These are phyloP conservation scores for Ernsta delagoae DNA, from an alignment of 2,888 invertebrate species.

Conservation along the genomic window DNA sequence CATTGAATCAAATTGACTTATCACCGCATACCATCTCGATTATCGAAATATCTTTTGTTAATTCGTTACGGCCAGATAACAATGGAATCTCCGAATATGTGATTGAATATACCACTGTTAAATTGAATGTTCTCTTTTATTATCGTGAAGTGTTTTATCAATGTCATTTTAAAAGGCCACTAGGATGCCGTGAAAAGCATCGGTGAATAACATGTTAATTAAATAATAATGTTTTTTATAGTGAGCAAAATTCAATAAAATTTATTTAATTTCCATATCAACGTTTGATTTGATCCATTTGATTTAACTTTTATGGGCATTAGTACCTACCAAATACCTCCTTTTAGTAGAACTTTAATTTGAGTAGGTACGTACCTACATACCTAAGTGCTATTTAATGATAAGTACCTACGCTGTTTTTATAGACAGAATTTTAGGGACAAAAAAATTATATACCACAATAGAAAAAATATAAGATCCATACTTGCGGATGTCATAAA, in stretches of 20 bases:
- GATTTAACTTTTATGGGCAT: too few relatives aligned
- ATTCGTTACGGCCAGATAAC: constrained; percentile 29
- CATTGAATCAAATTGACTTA: constrained; percentile 49
- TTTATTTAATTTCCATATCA: background rate
- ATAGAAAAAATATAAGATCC: background rate
- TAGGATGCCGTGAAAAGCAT: constrained; percentile 5
- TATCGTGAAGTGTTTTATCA: constrained; percentile 1
- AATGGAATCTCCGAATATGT: constrained; percentile 22
- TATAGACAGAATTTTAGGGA: too few relatives aligned
- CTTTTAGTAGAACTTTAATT: too few relatives aligned
- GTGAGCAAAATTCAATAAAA: too few relatives aligned
- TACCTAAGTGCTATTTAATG: too few relatives aligned
- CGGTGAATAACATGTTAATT: background rate
- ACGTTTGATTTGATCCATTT: too few relatives aligned
- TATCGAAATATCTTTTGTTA: constrained; percentile 37
- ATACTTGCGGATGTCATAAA: constrained; percentile 1
- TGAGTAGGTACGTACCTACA: too few relatives aligned
- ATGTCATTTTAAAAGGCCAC: constrained; percentile 20
- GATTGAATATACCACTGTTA: constrained; percentile 19
- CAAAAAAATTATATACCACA: background rate
- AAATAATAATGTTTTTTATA: background rate
- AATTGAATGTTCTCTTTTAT: constrained; percentile 25
- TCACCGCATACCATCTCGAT: constrained; percentile 49
- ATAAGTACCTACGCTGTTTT: too few relatives aligned
- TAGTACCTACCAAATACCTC: too few relatives aligned